A percentile compares a stretch with the other conserved stretches of the same genome.
phyloP scores from a whole-genome alignment of 2,797 vertebrate species.

The Cossypha niveicapilla region DNA sequence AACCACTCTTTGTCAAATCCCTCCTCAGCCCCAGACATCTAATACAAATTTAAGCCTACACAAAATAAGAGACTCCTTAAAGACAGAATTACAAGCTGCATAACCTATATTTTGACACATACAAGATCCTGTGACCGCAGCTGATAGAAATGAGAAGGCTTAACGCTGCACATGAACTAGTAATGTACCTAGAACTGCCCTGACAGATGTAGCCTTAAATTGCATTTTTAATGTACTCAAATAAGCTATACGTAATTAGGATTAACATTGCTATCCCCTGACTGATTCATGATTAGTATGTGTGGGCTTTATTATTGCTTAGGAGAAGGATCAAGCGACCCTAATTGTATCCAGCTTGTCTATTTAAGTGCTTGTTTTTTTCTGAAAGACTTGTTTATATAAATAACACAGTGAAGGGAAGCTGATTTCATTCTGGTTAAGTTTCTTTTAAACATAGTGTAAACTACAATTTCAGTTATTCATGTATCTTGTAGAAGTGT shows the following conservation, averaged over 20 bases:
- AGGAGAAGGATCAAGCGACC: not conserved
- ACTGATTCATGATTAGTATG: not conserved
- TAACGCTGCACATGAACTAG: not conserved
- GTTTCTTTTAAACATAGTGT: not conserved
- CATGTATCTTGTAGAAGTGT: not conserved
- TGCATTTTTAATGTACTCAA: not conserved
- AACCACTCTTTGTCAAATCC: not conserved
- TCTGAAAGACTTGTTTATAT: not conserved
- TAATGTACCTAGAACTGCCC: not conserved
- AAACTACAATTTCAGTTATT: not conserved
- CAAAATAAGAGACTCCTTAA: not conserved
- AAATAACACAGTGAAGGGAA: not conserved
- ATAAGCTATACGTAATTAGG: not conserved
- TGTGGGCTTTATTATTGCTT: not conserved
- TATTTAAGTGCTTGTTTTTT: not conserved
- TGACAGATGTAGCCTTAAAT: not conserved
- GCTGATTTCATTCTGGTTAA: not conserved
- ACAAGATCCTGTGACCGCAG: not conserved
- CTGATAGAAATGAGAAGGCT: not conserved
- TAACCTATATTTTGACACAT: not conserved
- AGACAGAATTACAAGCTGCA: not conserved
- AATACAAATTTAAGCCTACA: not conserved
- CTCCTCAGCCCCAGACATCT: not conserved
- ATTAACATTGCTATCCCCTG: not conserved
- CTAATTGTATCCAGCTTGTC: constrained; percentile 1